phyloP scores from a whole-genome alignment of 2,113 vertebrate genomes.

The Prionailurus viverrinus region DNA sequence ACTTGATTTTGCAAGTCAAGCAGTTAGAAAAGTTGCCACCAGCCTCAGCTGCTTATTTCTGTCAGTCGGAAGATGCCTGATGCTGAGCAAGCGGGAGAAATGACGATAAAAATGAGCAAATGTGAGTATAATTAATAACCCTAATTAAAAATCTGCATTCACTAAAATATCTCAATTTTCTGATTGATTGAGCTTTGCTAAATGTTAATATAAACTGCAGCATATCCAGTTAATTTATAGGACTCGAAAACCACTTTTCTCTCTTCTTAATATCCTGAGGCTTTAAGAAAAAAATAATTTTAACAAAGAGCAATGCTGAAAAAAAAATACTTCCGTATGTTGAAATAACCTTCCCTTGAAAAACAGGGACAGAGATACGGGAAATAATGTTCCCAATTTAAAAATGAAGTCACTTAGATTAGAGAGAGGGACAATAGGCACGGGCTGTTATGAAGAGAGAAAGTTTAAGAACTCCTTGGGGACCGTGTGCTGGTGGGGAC shows the following conservation, averaged over 20 bases:
- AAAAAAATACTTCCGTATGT: not conserved
- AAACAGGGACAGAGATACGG: not conserved
- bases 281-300: not conserved
- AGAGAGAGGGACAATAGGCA: not conserved
- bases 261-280: not conserved
- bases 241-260: not conserved
- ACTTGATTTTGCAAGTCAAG: not conserved
- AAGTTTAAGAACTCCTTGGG: too few species aligned
- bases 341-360: not conserved
- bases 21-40: not conserved
- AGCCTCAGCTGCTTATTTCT: not conserved
- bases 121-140: not conserved
- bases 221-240: not conserved
- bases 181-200: constrained; percentile 28
- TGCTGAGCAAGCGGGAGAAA: not conserved
- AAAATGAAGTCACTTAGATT: not conserved
- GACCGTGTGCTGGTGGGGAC: fast-evolving
- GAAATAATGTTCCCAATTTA: not conserved
- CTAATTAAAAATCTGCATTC: not conserved
- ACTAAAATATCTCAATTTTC: not conserved
- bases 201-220: not conserved
- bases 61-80: not conserved
- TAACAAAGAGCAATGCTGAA: not conserved
- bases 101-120: not conserved
- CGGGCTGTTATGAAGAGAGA: not conserved